Base-by-base conservation (phyloP, 2,797 vertebrate genomes). In the Thalassophryne amazonica region DNA sequence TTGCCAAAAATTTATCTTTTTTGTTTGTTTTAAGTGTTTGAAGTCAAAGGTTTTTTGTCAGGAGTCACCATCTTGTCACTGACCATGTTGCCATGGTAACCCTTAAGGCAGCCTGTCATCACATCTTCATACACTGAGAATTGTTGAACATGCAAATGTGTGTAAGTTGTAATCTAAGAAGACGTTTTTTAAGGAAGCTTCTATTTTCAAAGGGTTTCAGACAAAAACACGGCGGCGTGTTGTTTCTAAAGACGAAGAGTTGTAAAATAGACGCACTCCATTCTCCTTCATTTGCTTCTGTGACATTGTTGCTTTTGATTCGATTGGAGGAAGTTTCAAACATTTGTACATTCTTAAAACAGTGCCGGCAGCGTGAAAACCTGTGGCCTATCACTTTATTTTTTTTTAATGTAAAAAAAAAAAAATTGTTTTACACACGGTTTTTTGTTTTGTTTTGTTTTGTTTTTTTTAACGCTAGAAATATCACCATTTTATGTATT, bases 221-320 rank as follows among this genome's bases (percentile, higher is more conserved):
- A 86, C 85, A 86, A 85, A 84, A 68, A 57, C 75, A 80, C 86
- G 74, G 55, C 42, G 57, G 55, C 12, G 62, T 71, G 67, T 60
- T 49, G 65, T 75, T 82, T 75, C 49, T 69, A 43, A 59, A 45
- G 21, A 31, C 20, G 52, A 90, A 85, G 37, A 68, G 32, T 37
- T 81, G 80, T 84, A 75, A 80, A 75, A 74, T 66, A 71, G 28
- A 72, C 41, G 37, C 90, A 85, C 91, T 93, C 90, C 92, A 86
- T 90, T 88, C 88, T 89, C 88, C 89, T 90, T 86, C 89, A 88
- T 63, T 34, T 45, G 50, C 61, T 76, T 78, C 65, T 73, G 43
- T 69, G 35, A 56, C 38, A 62, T 47, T 32, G 25, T 45, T 41
- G 60, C 12, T 17, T 56, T 60, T 30, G 4, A 15, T 63, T 45